Evolutionary conservation across 2,888 invertebrate species (phyloP).

Genomic region (Tipula lateralis): DNA sequence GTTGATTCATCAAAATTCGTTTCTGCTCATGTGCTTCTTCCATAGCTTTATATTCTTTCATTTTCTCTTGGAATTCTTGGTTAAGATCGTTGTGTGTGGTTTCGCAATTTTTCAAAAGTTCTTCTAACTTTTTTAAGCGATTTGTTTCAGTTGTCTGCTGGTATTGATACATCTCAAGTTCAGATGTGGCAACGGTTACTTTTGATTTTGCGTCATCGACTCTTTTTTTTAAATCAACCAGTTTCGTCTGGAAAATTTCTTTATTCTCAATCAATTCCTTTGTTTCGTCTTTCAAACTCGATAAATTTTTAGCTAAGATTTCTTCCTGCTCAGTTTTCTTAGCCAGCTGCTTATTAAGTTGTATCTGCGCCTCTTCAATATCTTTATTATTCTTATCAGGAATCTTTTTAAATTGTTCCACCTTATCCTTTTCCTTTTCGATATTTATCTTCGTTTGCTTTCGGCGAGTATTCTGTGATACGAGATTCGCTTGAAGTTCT

Average conservation of each 20-base stretch:
- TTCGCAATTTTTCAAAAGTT: constrained; percentile 51
- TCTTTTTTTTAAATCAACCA: constrained; percentile 63
- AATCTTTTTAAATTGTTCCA: constrained; percentile 57
- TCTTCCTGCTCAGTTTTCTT: constrained; percentile 55
- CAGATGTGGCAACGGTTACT: constrained; percentile 60
- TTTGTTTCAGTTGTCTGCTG: constrained; percentile 45
- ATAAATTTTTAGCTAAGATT: constrained; percentile 60
- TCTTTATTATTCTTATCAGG: constrained; percentile 72
- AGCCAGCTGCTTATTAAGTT: constrained; percentile 53
- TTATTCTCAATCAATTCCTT: constrained; percentile 54
- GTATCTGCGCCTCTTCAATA: constrained; percentile 60
- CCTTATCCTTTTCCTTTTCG: constrained; percentile 60
- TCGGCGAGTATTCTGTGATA: constrained; percentile 64
- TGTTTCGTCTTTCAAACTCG: constrained; percentile 53
- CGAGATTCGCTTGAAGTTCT: constrained; percentile 60
- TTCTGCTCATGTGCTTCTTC: constrained; percentile 32
- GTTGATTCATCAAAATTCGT: constrained; percentile 37
- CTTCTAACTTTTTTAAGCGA: constrained; percentile 43
- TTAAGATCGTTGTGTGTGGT: constrained; percentile 58
- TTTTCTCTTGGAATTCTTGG: constrained; percentile 46
- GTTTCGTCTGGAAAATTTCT: constrained; percentile 54
- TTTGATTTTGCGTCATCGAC: constrained; percentile 66
- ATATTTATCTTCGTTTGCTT: constrained; percentile 68
- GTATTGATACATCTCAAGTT: constrained; percentile 66
- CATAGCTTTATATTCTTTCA: constrained; percentile 31